These are phyloP conservation scores for Limanda limanda DNA, from an alignment of 2,113 vertebrate species.

Conservation along the genomic window DNA sequence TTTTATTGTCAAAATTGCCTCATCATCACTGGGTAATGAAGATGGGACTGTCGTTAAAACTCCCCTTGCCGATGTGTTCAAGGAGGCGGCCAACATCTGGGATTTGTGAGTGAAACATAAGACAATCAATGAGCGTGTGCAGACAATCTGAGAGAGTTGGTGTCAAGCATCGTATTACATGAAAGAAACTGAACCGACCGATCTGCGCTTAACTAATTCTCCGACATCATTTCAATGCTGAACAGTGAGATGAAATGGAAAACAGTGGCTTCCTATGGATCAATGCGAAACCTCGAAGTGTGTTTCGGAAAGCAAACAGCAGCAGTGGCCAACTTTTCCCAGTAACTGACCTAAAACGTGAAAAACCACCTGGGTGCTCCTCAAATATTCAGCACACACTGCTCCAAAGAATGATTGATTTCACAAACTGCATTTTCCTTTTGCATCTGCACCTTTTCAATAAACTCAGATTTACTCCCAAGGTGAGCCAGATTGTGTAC, in stretches of 20 bases:
- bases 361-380: not conserved
- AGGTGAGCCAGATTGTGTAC: constrained; percentile 36
- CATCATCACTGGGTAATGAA: constrained; percentile 24
- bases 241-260: not conserved
- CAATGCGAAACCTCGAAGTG: constrained; percentile 2
- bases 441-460: constrained; percentile 46
- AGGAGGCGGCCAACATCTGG: constrained; percentile 36
- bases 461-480: constrained; percentile 38
- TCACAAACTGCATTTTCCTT: constrained; percentile 19
- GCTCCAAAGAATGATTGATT: constrained; percentile 24
- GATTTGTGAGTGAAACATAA: constrained; percentile 11
- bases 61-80: constrained; percentile 29
- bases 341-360: not conserved
- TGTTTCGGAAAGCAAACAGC: constrained; percentile 1
- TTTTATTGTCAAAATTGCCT: constrained; percentile 6
- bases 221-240: not conserved
- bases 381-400: not conserved
- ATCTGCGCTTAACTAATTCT: not conserved
- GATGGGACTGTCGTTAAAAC: constrained; percentile 9
- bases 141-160: not conserved
- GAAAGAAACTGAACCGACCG: not conserved
- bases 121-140: not conserved
- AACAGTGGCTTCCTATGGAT: not conserved
- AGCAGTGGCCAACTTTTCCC: not conserved
- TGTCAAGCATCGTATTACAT: too few relatives aligned